These are phyloP conservation scores for Lasioglossum malachurum DNA, from an alignment of 2,888 invertebrate species.

Conservation along the genomic window DNA sequence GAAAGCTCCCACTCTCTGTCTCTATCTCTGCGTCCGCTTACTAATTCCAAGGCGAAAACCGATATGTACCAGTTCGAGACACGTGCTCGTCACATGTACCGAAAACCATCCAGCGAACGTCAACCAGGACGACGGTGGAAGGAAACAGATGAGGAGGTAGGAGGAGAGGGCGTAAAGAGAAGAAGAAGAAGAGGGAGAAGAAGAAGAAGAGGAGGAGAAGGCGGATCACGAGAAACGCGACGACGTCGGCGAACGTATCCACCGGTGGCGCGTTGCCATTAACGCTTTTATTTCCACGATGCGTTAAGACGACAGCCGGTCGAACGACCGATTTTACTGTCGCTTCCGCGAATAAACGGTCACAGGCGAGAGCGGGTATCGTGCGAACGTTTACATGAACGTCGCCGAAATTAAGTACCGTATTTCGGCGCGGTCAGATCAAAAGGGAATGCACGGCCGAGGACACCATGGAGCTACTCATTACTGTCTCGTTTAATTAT, in stretches of 20 bases:
- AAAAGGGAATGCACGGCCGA: conserved; percentile 11
- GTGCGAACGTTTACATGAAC: conserved; percentile 23
- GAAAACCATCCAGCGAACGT: conserved; percentile 61
- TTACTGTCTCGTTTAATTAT: conserved; percentile 8
- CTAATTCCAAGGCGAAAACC: conserved; percentile 73
- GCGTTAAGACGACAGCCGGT: conserved; percentile 69
- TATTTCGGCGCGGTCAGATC: conserved; percentile 10
- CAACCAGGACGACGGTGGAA: conserved; percentile 45
- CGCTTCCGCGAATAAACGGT: conserved; percentile 74
- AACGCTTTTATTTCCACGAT: conserved; percentile 78
- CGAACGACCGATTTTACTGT: conserved; percentile 78
- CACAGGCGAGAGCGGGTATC: conserved; percentile 50
- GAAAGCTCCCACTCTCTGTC: conserved; percentile 27
- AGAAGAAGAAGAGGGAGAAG: conserved; percentile 35
- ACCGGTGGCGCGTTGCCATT: conserved; percentile 75
- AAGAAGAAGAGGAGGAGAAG: neutral
- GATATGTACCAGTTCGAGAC: conserved; percentile 76
- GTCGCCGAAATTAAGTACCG: conserved; percentile 27
- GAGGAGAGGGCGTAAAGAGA: conserved; percentile 34
- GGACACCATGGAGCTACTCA: conserved; percentile 15
- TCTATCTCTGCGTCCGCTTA: conserved; percentile 46
- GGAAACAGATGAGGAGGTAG: conserved; percentile 40
- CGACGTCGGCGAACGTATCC: conserved; percentile 68
- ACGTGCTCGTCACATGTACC: conserved; percentile 84
- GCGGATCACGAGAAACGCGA: conserved; percentile 60